Conservation (phyloP, 1,140 invertebrate species). For the Agraylea sexmaculata region DNA sequence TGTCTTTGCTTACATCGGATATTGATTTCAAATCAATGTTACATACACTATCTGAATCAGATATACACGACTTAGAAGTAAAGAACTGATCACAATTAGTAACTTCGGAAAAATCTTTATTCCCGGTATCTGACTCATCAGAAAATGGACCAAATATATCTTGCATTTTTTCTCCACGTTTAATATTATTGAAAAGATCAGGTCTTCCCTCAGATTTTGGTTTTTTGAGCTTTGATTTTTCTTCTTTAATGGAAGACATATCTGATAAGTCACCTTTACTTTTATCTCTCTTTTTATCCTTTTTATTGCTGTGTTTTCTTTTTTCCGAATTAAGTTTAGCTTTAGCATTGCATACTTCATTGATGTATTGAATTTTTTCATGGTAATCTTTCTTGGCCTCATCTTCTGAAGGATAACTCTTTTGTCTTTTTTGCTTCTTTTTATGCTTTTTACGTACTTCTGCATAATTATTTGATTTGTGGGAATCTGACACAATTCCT, state of each 20-base stretch:
- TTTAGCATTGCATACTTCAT: slow-evolving; percentile 23
- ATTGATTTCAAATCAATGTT: slow-evolving; percentile 19
- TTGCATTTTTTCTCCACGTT: slow-evolving; percentile 67
- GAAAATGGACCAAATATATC: slow-evolving; percentile 78
- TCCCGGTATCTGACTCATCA: slow-evolving; percentile 48
- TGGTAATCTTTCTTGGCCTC: slow-evolving; percentile 31
- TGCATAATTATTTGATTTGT: slow-evolving; percentile 24
- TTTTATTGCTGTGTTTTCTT: slow-evolving; percentile 52
- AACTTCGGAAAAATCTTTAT: slow-evolving; percentile 11
- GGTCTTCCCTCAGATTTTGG: slow-evolving; percentile 26
- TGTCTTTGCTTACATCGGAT: slow-evolving; percentile 30
- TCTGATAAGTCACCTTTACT: slow-evolving; percentile 47
- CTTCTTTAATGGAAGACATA: slow-evolving; percentile 38
- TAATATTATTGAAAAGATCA: slow-evolving; percentile 28
- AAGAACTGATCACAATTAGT: slow-evolving; percentile 12
- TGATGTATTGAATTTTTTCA: slow-evolving; percentile 19
- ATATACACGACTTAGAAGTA: slow-evolving; percentile 11
- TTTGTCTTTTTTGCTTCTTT: slow-evolving; percentile 70
- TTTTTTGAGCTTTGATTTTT: slow-evolving; percentile 46
- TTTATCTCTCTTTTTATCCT: slow-evolving; percentile 60
- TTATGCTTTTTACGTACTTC: slow-evolving; percentile 65
- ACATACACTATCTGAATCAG: slow-evolving; percentile 13
- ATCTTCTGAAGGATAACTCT: slow-evolving; percentile 49
- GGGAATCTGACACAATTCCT: slow-evolving; percentile 26
- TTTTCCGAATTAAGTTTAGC: slow-evolving; percentile 42